phyloP scores from a whole-genome alignment of 2,888 invertebrate species.

The Heteromurus nitidus region DNA sequence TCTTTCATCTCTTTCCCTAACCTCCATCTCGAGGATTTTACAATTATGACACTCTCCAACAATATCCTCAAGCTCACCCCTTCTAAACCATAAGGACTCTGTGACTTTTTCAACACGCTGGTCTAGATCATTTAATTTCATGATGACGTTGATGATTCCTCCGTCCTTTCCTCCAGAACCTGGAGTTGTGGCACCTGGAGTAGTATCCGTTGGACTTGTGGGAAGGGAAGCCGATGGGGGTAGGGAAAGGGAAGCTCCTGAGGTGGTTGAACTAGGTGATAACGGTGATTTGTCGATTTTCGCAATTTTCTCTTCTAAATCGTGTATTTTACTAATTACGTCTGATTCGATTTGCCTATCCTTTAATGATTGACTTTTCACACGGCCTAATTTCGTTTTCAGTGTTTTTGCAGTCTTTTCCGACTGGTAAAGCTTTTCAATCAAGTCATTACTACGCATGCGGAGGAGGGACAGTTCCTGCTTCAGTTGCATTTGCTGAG shows the following conservation, averaged over 20 bases:
- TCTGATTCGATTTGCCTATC: slow-evolving; percentile 73
- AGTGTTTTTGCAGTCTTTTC: slow-evolving; percentile 72
- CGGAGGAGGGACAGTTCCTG: slow-evolving; percentile 69
- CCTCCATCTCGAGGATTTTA: slow-evolving; percentile 81
- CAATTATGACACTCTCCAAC: slow-evolving; percentile 77
- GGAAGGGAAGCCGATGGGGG: slow-evolving; percentile 60
- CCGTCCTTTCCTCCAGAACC: slow-evolving; percentile 51
- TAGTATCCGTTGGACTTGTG: slow-evolving; percentile 50
- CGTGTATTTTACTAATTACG: slow-evolving; percentile 71
- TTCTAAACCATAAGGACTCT: slow-evolving; percentile 68
- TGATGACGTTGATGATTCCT: slow-evolving; percentile 70
- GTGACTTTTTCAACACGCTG: slow-evolving; percentile 69
- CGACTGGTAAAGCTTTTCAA: slow-evolving; percentile 73
- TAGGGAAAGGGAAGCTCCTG: slow-evolving; percentile 55
- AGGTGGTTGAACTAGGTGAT: slow-evolving; percentile 62
- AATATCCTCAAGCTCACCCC: slow-evolving; percentile 66
- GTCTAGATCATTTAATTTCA: slow-evolving; percentile 71
- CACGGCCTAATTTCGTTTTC: slow-evolving; percentile 71
- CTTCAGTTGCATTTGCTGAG: slow-evolving; percentile 60
- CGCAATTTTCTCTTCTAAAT: slow-evolving; percentile 71
- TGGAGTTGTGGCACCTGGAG: slow-evolving; percentile 36
- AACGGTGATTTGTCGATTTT: slow-evolving; percentile 63
- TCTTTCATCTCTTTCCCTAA: slow-evolving; percentile 85
- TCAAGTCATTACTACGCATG: slow-evolving; percentile 71
- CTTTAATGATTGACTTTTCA: slow-evolving; percentile 73